phyloP scores from a whole-genome alignment of 2,797 vertebrate species.

The Girardinus metallicus region DNA sequence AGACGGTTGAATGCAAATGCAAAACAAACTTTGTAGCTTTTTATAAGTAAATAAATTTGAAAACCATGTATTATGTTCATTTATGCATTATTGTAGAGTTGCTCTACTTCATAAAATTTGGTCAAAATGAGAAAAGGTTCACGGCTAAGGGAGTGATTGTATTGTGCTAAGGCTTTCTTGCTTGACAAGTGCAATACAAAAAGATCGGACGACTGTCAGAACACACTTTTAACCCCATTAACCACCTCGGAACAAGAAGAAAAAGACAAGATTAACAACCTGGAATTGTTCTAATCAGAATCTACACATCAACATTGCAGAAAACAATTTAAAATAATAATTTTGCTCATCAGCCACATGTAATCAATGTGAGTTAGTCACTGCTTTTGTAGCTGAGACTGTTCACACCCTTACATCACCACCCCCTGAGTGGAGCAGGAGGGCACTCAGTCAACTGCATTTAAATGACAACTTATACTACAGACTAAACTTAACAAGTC shows the following conservation, averaged over 20 bases:
- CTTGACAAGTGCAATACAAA: not conserved
- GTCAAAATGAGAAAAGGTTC: not conserved
- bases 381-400: slow-evolving; percentile 20
- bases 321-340: not conserved
- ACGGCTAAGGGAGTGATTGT: not conserved
- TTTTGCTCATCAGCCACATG: slow-evolving; percentile 1
- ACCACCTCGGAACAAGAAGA: not conserved
- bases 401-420: slow-evolving; percentile 39
- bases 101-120: not conserved
- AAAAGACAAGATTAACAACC: slow-evolving; percentile 1
- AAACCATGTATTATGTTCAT: not conserved
- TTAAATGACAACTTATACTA: slow-evolving; percentile 53
- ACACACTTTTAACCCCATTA: not conserved
- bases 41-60: not conserved
- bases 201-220: not conserved
- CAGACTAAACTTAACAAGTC: slow-evolving; percentile 58
- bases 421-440: slow-evolving; percentile 34
- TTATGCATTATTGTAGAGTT: not conserved
- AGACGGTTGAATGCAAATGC: not conserved
- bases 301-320: not conserved
- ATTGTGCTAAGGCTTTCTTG: not conserved
- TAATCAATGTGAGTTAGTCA: slow-evolving; percentile 28
- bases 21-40: not conserved
- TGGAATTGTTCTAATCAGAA: slow-evolving; percentile 23
- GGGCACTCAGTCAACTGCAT: slow-evolving; percentile 32